Evolutionary conservation across 1,140 invertebrate species (phyloP), one percentile per base, ranked within the genome.

Genomic region (Cydia pomonella): DNA sequence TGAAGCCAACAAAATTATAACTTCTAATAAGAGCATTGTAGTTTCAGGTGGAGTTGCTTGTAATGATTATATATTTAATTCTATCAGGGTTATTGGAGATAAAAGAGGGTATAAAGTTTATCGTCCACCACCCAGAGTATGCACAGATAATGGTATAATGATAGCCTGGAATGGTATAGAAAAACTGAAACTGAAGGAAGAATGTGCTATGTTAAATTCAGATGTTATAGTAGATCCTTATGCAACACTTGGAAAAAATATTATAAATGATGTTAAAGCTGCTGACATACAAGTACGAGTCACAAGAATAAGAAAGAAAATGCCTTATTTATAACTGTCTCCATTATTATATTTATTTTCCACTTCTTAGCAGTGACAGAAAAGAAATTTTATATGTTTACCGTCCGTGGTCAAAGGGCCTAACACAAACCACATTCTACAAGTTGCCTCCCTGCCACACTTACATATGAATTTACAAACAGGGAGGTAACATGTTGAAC

Each of bases 61-160:
- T 85, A 99, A 99, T 91, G 93, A 96, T 88, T 97, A 96, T 84
- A 96, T 99, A 18, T 95, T 95, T 66, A 91, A 94, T 76, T 94
- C 95, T 73, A 88, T 99, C 5, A 80, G 93, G 82, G 89, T 95
- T 75, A 82, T 99, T 63, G 97, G 97, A 84, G 77, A 94, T 4
- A 92, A 96, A 76, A 94, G 95, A 79, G 94, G 93, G 27, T 98
- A 96, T 82, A 93, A 94, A 80, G 94, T 96, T 21, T 94, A 94
- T 62, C 94, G 96, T 79, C 98, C 98, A 21, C 97, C 97, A 16
- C 95, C 96, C n/a, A 94, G 95, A 84, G 94, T 99, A 0, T 99
- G 99, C 86, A 98, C 97, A 3, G 99, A 99, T 89, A 99, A 99
- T 95, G 99, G 98, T 21, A 94, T 99, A n/a, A 99, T 99, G 99